A percentile compares a stretch with the other conserved stretches of the same genome.
These are phyloP conservation scores for Eupeodes luniger DNA, from an alignment of 2,888 invertebrate species.

Conservation along the genomic window DNA sequence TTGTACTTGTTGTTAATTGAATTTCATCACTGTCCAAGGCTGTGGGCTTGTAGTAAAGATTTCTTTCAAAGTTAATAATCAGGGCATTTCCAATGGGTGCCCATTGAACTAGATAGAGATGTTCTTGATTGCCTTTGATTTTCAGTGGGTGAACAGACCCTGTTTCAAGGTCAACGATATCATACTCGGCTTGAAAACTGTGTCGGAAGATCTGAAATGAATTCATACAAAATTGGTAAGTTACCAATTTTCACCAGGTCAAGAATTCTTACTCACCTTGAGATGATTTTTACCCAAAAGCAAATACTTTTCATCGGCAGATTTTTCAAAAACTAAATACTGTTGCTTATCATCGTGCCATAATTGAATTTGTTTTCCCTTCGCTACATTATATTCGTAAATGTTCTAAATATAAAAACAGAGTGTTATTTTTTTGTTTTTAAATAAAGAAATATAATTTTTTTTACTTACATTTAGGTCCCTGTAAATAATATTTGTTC, in stretches of 20 bases:
- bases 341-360: constrained; percentile 78
- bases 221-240: no score
- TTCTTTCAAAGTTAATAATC: constrained; percentile 89
- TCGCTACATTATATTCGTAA: constrained; percentile 80
- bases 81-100: constrained; percentile 89
- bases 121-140: constrained; percentile 82
- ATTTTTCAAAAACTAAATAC: constrained; percentile 85
- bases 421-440: background rate
- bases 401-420: constrained; percentile 78
- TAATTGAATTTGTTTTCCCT: constrained; percentile 76
- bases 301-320: constrained; percentile 88
- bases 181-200: constrained; percentile 91
- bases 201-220: constrained; percentile 88
- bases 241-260: background rate
- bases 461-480: constrained; percentile 82
- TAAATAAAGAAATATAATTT: background rate
- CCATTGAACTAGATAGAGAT: constrained; percentile 90
- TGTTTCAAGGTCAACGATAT: constrained; percentile 87
- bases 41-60: constrained; percentile 89
- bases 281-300: constrained; percentile 87
- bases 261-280: constrained; percentile 84
- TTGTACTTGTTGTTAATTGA: constrained; percentile 88
- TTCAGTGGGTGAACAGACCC: constrained; percentile 83
- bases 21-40: constrained; percentile 83
- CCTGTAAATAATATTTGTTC: constrained; percentile 87